Evolutionary conservation across 2,888 invertebrate species (phyloP).

Genomic region (Gnatocerus cornutus): DNA sequence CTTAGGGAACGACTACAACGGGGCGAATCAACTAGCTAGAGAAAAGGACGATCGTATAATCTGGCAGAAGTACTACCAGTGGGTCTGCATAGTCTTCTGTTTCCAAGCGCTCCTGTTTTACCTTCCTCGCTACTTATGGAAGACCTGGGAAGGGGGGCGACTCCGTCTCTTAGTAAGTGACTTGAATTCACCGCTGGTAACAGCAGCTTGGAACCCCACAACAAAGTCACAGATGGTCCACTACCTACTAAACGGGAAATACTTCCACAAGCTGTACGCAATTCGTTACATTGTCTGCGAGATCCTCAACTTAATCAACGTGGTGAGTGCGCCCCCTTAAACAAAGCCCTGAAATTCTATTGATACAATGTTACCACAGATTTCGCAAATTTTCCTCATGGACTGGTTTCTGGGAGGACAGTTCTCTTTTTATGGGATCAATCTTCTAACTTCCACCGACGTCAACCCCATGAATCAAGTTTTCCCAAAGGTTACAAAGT

Average conservation of each 20-base stretch:
- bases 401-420: slow-evolving; percentile 79
- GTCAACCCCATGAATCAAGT: slow-evolving; percentile 77
- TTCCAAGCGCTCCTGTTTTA: slow-evolving; percentile 82
- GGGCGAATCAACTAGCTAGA: neutral
- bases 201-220: slow-evolving; percentile 74
- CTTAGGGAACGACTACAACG: slow-evolving; percentile 67
- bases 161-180: slow-evolving; percentile 76
- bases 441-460: slow-evolving; percentile 70
- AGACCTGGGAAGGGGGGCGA: slow-evolving; percentile 80
- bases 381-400: slow-evolving; percentile 80
- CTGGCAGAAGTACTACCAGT: slow-evolving; percentile 80
- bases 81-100: slow-evolving; percentile 81
- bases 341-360: neutral
- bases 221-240: slow-evolving; percentile 75
- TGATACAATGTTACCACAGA: slow-evolving; percentile 63
- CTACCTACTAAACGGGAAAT: slow-evolving; percentile 75
- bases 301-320: slow-evolving; percentile 81
- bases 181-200: slow-evolving; percentile 74
- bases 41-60: slow-evolving; percentile 71
- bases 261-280: slow-evolving; percentile 79
- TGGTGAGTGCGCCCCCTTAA: slow-evolving; percentile 73
- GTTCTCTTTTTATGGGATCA: slow-evolving; percentile 77
- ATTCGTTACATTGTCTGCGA: slow-evolving; percentile 82
- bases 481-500: slow-evolving; percentile 82
- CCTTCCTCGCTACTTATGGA: slow-evolving; percentile 82